Percentiles rank a stretch among this genome's conserved stretches.
Conservation (phyloP, 2,888 invertebrate species). For the Ptycholaimellus sp. region DNA sequence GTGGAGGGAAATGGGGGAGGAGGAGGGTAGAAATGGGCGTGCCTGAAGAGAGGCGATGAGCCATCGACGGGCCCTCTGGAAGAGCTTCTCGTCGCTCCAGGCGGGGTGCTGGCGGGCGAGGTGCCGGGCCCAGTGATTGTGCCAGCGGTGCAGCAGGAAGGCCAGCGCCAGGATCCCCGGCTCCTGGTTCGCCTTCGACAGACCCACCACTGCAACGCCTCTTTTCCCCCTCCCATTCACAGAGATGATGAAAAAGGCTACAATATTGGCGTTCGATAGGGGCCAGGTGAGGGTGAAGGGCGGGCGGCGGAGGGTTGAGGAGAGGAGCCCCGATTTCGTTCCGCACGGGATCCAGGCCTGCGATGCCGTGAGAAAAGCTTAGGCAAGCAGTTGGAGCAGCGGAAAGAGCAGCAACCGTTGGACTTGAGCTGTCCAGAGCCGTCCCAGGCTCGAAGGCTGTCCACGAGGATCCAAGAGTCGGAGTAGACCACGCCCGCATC, state of each 20-base stretch:
- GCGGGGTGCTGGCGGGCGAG: constrained; percentile 7
- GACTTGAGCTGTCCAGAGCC: too few relatives aligned
- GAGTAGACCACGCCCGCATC: constrained; percentile 27
- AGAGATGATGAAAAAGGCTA: too few relatives aligned
- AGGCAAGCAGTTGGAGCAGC: not conserved
- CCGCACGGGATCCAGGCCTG: too few relatives aligned
- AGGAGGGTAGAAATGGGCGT: too few relatives aligned
- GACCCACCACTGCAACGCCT: constrained; percentile 21
- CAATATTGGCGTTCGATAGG: too few relatives aligned
- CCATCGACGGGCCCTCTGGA: constrained; percentile 19
- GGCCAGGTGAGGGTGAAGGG: too few relatives aligned
- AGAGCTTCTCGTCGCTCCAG: constrained; percentile 18
- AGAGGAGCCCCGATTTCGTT: too few relatives aligned
- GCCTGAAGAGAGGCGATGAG: constrained; percentile 24
- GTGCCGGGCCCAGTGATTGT: constrained; percentile 18
- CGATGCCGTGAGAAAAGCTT: too few relatives aligned
- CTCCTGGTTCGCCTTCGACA: constrained; percentile 22
- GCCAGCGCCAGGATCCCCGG: constrained; percentile 22
- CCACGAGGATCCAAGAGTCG: constrained; percentile 18
- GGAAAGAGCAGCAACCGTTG: not conserved
- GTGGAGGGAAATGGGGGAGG: too few relatives aligned
- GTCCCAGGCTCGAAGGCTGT: constrained; percentile 15
- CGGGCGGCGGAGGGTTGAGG: too few relatives aligned
- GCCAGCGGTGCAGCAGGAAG: not conserved
- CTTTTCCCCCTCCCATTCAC: too few relatives aligned